Conservation (phyloP, 2,797 vertebrate species). For the Microcaecilia unicolor region DNA sequence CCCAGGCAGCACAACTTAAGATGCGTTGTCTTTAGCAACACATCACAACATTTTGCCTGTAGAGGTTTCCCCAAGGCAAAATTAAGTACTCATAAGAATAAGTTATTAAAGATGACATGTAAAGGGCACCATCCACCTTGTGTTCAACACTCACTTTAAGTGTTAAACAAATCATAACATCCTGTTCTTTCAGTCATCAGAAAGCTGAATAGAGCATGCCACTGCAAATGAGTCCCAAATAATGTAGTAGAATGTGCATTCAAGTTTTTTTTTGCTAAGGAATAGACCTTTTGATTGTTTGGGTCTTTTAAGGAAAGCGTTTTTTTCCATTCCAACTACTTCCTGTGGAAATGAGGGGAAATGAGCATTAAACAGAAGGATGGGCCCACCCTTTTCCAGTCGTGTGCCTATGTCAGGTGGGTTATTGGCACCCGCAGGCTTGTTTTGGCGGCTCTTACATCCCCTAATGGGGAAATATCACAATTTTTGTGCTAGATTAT, state of each 20-base stretch:
- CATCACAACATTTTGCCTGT: constrained; percentile 33
- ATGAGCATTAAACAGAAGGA: constrained; percentile 67
- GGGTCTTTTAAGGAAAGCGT: constrained; percentile 55
- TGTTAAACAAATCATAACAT: constrained; percentile 84
- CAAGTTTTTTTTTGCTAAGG: constrained; percentile 55
- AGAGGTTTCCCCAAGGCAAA: constrained; percentile 73
- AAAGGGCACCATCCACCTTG: constrained; percentile 76
- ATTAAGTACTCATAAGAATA: constrained; percentile 68
- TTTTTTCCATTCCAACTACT: constrained; percentile 73
- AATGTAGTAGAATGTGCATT: constrained; percentile 37
- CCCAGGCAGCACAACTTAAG: too few species aligned
- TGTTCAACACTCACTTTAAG: constrained; percentile 65
- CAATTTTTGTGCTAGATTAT: constrained; percentile 53
- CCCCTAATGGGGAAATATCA: constrained; percentile 61
- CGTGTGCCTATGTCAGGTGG: constrained; percentile 87
- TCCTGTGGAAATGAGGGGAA: constrained; percentile 88
- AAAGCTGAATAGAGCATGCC: constrained; percentile 46
- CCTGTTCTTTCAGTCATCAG: constrained; percentile 70
- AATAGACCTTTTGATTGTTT: constrained; percentile 46
- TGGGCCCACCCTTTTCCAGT: constrained; percentile 85
- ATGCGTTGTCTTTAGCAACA: too few species aligned
- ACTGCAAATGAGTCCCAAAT: constrained; percentile 40
- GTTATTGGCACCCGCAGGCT: constrained; percentile 73
- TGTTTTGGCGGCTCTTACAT: constrained; percentile 69
- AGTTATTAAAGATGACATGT: constrained; percentile 66